A percentile compares a stretch with the other conserved stretches of the same genome.
Conservation (phyloP, 2,113 vertebrate genomes). For the Dasyprocta punctata region DNA sequence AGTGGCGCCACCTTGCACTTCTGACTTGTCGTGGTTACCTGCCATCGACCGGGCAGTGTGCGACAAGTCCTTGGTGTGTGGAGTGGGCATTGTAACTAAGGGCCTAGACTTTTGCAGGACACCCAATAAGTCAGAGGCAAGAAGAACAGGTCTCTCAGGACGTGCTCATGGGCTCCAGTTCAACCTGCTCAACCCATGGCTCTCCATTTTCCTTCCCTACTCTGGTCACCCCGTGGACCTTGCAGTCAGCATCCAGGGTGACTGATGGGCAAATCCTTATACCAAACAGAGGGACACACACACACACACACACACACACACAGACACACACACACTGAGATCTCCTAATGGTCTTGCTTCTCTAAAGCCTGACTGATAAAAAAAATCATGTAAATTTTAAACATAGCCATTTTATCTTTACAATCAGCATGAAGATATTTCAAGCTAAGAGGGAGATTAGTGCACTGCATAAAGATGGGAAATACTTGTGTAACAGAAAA, state of each 20-base stretch:
- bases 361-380: background rate
- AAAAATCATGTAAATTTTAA: background rate
- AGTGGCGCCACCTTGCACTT: background rate
- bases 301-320: background rate
- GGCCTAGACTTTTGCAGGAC: background rate
- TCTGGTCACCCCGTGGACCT: too few species aligned
- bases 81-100: background rate
- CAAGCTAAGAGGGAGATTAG: slow-evolving; percentile 2
- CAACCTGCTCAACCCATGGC: background rate
- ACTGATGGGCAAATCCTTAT: background rate
- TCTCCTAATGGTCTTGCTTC: background rate
- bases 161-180: background rate
- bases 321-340: background rate
- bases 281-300: background rate
- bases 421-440: background rate
- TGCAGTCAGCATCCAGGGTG: background rate
- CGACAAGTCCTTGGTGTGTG: background rate
- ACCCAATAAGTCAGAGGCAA: background rate
- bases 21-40: background rate
- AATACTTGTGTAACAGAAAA: background rate
- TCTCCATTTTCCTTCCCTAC: background rate
- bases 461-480: background rate
- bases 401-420: slow-evolving; percentile 56
- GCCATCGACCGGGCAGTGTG: background rate
- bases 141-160: background rate